Evolutionary conservation across 2,888 invertebrate species (phyloP).

Genomic region (Caenorhabditis virilis): DNA sequence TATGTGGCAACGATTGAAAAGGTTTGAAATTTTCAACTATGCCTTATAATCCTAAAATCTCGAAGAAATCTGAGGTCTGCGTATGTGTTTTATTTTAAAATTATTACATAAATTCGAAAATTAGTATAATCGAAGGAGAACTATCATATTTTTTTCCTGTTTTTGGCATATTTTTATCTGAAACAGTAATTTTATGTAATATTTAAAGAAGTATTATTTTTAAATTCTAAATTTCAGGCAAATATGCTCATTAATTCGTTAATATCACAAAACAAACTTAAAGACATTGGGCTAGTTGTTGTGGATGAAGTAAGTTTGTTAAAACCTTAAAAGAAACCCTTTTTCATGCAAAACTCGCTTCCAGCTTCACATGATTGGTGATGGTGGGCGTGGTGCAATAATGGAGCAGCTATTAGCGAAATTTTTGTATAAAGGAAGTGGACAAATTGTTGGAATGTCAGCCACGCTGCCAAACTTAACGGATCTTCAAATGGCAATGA

Average conservation of each 20-base stretch:
- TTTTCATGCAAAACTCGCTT: conserved; percentile 25
- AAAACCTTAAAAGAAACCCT: conserved; percentile 1
- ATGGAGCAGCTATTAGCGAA: conserved; percentile 85
- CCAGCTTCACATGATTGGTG: conserved; percentile 82
- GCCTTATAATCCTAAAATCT: too few relatives aligned
- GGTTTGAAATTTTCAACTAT: conserved; percentile 8
- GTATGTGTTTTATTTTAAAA: too few relatives aligned
- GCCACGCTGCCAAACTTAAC: conserved; percentile 90
- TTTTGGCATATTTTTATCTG: background rate
- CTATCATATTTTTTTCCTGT: too few relatives aligned
- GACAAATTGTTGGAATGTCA: conserved; percentile 91
- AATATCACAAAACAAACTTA: conserved; percentile 78
- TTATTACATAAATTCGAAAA: too few relatives aligned
- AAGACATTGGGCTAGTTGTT: conserved; percentile 81
- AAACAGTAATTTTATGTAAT: too few relatives aligned
- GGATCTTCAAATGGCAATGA: conserved; percentile 81
- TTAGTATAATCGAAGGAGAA: too few relatives aligned
- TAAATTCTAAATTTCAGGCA: conserved; percentile 71
- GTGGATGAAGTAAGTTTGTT: conserved; percentile 78
- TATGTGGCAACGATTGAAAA: conserved; percentile 95
- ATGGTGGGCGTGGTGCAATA: conserved; percentile 82
- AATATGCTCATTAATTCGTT: conserved; percentile 81
- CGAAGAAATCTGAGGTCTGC: too few relatives aligned
- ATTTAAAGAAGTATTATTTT: background rate
- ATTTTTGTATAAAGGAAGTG: conserved; percentile 74